Conservation (phyloP, 2,888 invertebrate genomes). For the Bellardia pandia region DNA sequence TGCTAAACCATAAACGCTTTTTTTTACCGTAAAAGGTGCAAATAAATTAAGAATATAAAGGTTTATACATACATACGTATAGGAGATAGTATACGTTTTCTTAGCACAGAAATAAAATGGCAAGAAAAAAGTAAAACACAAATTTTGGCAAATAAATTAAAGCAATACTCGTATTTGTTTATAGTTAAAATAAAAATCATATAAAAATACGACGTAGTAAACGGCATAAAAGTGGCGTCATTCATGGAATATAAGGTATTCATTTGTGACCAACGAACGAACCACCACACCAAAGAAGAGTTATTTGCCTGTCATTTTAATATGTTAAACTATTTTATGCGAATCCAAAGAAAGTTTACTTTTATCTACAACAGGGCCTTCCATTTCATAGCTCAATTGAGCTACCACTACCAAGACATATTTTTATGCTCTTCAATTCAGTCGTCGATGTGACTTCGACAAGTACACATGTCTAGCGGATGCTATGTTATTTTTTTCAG, state of each 20-base stretch:
- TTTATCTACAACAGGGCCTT: no score
- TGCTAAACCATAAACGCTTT: constrained; percentile 62
- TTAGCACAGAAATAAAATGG: constrained; percentile 2
- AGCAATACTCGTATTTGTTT: constrained; percentile 2
- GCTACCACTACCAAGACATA: no score
- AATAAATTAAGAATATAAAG: constrained; percentile 52
- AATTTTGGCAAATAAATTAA: constrained; percentile 52
- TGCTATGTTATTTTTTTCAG: no score
- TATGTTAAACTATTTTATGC: constrained; percentile 40
- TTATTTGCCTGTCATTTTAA: constrained; percentile 13
- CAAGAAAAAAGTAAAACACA: constrained; percentile 1
- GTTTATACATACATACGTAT: neutral
- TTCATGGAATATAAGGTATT: constrained; percentile 11
- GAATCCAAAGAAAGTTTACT: constrained; percentile 56
- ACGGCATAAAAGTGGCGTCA: constrained; percentile 51
- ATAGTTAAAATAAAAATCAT: constrained; percentile 2
- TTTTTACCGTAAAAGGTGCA: constrained; percentile 58
- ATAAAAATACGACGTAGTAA: constrained; percentile 42
- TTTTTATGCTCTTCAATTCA: no score
- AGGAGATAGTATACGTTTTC: neutral
- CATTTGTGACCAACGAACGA: neutral
- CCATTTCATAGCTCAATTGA: no score
- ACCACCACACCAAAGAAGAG: constrained; percentile 47
- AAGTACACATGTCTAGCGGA: no score
- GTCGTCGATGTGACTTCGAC: no score